phyloP scores from a whole-genome alignment of 2,888 invertebrate genomes.

The Agrotis segetum region DNA sequence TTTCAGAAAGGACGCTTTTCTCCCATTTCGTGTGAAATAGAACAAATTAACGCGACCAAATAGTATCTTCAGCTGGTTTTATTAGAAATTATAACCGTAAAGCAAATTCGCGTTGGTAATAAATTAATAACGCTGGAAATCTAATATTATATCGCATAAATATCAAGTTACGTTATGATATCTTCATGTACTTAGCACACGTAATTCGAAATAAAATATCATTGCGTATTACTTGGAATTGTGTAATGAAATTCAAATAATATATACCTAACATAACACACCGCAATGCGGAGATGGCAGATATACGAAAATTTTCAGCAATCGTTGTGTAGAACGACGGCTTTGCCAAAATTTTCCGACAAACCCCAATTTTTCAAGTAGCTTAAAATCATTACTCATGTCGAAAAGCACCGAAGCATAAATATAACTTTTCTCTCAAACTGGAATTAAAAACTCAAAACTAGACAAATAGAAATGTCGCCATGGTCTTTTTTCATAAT shows the following conservation, averaged over 20 bases:
- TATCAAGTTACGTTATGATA: slow-evolving; percentile 33
- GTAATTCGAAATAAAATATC: slow-evolving; percentile 45
- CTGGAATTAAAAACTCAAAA: slow-evolving; percentile 35
- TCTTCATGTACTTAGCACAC: slow-evolving; percentile 21
- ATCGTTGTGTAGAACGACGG: slow-evolving; percentile 29
- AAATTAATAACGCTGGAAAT: slow-evolving; percentile 18
- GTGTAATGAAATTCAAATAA: slow-evolving; percentile 53
- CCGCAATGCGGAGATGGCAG: slow-evolving; percentile 62
- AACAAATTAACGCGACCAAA: slow-evolving; percentile 11
- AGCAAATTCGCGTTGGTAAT: slow-evolving; percentile 14
- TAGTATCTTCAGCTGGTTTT: slow-evolving; percentile 6
- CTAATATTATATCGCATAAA: slow-evolving; percentile 3
- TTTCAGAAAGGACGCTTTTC: slow-evolving; percentile 22
- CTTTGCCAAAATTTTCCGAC: slow-evolving; percentile 48
- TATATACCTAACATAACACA: slow-evolving; percentile 34
- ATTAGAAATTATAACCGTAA: neutral
- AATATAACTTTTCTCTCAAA: slow-evolving; percentile 31
- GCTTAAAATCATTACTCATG: slow-evolving; percentile 36
- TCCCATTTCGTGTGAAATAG: slow-evolving; percentile 4
- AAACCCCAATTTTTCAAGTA: slow-evolving; percentile 38
- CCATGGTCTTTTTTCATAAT: slow-evolving; percentile 41
- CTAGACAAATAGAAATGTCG: slow-evolving; percentile 45
- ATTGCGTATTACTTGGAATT: slow-evolving; percentile 40
- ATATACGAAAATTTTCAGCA: slow-evolving; percentile 49
- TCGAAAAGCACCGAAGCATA: slow-evolving; percentile 20